Percentiles rank a stretch among this genome's conserved stretches.
Conservation (phyloP, 2,797 vertebrate genomes). For the Artibeus lituratus region DNA sequence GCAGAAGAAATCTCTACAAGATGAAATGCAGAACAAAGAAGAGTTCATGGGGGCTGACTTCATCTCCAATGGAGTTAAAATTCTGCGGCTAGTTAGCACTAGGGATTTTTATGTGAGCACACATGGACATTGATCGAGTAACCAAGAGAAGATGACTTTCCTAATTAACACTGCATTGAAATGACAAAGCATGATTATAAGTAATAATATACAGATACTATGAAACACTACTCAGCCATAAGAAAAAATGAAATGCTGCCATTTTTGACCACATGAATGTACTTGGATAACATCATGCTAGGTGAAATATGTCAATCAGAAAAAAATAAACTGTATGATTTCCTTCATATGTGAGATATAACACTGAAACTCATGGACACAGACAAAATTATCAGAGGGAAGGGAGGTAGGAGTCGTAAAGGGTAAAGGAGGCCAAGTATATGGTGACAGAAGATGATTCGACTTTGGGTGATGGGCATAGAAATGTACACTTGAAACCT, state of each 20-base stretch:
- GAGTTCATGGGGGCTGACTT: background rate
- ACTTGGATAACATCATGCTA: background rate
- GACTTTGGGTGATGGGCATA: background rate
- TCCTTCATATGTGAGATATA: background rate
- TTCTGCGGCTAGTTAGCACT: background rate
- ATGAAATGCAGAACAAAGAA: background rate
- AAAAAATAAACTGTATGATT: background rate
- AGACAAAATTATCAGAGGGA: background rate
- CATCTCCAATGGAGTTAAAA: background rate
- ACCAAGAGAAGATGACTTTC: background rate
- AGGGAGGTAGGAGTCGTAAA: background rate
- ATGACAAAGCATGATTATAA: background rate
- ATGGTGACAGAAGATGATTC: background rate
- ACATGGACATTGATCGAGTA: background rate
- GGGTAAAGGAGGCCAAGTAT: background rate
- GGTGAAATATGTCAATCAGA: background rate
- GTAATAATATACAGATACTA: background rate
- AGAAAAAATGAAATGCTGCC: background rate
- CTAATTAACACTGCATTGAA: background rate
- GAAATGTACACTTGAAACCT: background rate
- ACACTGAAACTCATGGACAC: background rate
- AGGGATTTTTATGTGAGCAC: background rate
- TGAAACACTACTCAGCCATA: background rate
- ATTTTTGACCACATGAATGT: background rate
- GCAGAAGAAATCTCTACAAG: background rate